phyloP scores from a whole-genome alignment of 2,888 invertebrate genomes.

The Blastobasis lacticolella region DNA sequence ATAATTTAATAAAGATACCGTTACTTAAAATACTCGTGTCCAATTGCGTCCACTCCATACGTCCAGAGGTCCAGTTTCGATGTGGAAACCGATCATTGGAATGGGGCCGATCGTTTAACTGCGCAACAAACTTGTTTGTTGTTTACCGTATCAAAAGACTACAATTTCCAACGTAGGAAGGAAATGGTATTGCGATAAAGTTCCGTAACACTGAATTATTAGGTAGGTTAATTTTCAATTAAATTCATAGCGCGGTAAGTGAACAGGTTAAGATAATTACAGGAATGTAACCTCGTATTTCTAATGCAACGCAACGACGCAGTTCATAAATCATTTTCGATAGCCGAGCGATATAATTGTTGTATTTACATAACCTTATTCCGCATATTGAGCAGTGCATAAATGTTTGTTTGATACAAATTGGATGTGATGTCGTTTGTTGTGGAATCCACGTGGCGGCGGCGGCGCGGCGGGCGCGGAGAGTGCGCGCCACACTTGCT shows the following conservation, averaged over 20 bases:
- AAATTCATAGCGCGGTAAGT: too few species aligned
- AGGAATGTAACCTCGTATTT: too few species aligned
- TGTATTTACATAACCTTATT: constrained; percentile 5
- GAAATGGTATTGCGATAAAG: too few species aligned
- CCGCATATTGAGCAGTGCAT: constrained; percentile 13
- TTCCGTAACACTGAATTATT: too few species aligned
- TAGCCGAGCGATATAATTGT: constrained; percentile 1
- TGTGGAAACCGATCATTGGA: constrained; percentile 10
- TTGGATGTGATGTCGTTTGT: constrained; percentile 10
- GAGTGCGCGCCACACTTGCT: constrained; percentile 35
- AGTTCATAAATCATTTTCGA: background rate
- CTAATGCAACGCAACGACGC: too few species aligned
- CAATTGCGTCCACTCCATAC: background rate
- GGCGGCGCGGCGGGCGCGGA: background rate
- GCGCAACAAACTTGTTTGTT: constrained; percentile 45
- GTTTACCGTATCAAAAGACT: constrained; percentile 10
- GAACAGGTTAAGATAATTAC: too few species aligned
- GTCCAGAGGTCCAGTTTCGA: background rate
- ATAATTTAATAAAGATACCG: background rate
- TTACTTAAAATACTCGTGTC: background rate
- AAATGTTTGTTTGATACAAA: constrained; percentile 12
- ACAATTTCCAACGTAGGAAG: constrained; percentile 9
- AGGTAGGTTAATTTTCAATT: too few species aligned
- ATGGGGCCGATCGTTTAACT: constrained; percentile 34
- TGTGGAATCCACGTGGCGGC: constrained; percentile 19